Evolutionary conservation across 1,140 invertebrate species (phyloP), one percentile per base, ranked within the genome.

Genomic region (Leptestheria dahalacensis): DNA sequence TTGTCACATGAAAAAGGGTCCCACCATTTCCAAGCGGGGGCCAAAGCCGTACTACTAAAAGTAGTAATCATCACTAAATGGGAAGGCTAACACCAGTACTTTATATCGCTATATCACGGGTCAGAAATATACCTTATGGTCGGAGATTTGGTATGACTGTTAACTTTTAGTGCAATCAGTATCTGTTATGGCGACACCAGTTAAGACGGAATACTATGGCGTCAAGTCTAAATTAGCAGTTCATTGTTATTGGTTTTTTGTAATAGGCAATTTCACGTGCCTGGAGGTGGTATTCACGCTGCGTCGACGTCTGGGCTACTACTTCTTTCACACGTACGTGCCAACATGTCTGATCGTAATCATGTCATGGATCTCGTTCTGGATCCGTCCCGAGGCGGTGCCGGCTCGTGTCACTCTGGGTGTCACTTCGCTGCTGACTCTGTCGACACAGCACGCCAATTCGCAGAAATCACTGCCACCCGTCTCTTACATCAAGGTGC

Each of bases 321-420:
- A 90, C 68, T 73, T 90, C 28, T 90, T 91, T 74, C 88, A 91
- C 70, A 90, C 87, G 0, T 90, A 91, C 68, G 83, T 91, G 66
- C 86, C 86, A 10, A 88, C 87, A 1, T 89, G 86, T 69, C 75
- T 89, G 65, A 91, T 91, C 63, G 87, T 89, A 60, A 88, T 89
- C 57, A 89, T 89, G 86, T 89, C 86, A 12, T 67, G 66, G 66
- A 65, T 67, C 18, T 69, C 68, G 10, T 70, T 70, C 61, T 70
- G 68, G 69, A 68, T 70, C 3, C 62, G 67, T 9, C 67, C 68
- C 1, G 69, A 70, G 20, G 68, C 68, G 9, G 68, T 68, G 2
- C 68, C 69, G 10, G 69, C 69, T n/a, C 24, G 66, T 21, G 64
- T 67, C 24, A 66, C 66, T 28, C 62, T 67, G 0, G 66, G 65